Evolutionary conservation across 2,888 invertebrate genomes (phyloP), one percentile per base, ranked within the genome.

Genomic region (Drosophila meridiana): DNA sequence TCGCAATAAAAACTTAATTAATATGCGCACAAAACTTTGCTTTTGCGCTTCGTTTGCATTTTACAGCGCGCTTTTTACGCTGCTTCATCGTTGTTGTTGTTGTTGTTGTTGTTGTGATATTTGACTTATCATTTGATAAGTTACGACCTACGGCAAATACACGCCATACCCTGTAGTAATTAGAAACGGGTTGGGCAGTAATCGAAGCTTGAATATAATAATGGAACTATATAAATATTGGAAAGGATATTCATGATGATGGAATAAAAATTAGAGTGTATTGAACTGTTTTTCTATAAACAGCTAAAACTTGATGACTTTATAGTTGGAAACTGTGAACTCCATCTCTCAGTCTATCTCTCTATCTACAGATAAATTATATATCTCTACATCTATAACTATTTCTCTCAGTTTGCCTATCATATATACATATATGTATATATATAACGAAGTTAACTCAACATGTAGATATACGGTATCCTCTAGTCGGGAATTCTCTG

Each of bases 1-100:
- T 75, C 79, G 62, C 87, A 83, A 79, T 73, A 62, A 58, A 72
- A 82, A 59, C 59, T 69, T 76, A 67, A 78, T 86, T 73, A 75
- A 48, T 60, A 60, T 70, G 52, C 53, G 62, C 71, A 52, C 56
- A 57, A 72, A 76, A 62, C 45, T 60, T 61, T 76, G 52, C 34
- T 52, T 36, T 52, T 52, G 52, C 53, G 76, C 65, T 58, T 43
- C 57, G 67, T 57, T 76, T 73, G 78, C 77, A 67, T 48, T 68
- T 69, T 71, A 36, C 50, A 60, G 48, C 59, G 6, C 20, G 59
- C 20, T 48, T 26, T 36, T 20, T 26, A 20, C 58, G 47, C 36
- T 38, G 1, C 14, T 59, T 58, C 32, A 30, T 36, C 63, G 64
- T 36, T 55, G 57, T 20, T 50, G 28, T 20, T 58, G 36, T 40